Base-by-base conservation (phyloP, 2,797 vertebrate genomes). In the Cygnus olor region DNA sequence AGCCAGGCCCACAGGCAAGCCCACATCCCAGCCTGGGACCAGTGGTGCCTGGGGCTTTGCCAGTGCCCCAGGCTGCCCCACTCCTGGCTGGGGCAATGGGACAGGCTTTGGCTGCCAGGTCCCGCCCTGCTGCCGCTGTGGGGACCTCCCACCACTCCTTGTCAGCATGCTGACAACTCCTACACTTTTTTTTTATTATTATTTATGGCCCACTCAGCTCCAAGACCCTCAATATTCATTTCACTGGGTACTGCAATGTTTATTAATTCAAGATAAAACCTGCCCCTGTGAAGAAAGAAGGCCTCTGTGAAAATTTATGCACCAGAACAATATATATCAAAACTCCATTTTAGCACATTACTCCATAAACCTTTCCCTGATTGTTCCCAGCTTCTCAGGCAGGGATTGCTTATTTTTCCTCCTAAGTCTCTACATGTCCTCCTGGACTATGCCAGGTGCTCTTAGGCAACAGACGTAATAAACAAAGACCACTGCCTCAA, bases 1-100 rank as follows among this genome's bases (percentile, higher is more conserved):
- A 60, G 47, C 20, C 38, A 8, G 54, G 49, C 30, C 18, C 38
- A 25, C 25, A 6, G 24, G 49, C 49, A 27, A 25, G 21, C 42
- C 13, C n/a, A 21, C 1, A 1, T 6, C 49, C 60, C 2, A 0
- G 24, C 27, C 36, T 25, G 27, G 14, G 18, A 14, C 49, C 15
- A 9, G 15, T 28, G 10, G 0, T 6, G 22, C 27, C 49, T 1
- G 0, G 42, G 21, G 19, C 24, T 44, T 13, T 32, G 20, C 19
- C 28, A 15, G 28, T 44, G 28, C 9, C 63, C 40, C 40, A 14
- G 16, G 60, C 60, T 72, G 30, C 20, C 20, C 32, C 1, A 0
- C 28, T 72, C 38, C 28, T 4, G 13, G 44, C 13, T 20, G 28
- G 27, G 24, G 28, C 21, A 8, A 21, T 19, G 16, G 21, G 47